These are phyloP conservation scores for Bellardia bayeri DNA, from an alignment of 2,888 invertebrate genomes.

Conservation along the genomic window DNA sequence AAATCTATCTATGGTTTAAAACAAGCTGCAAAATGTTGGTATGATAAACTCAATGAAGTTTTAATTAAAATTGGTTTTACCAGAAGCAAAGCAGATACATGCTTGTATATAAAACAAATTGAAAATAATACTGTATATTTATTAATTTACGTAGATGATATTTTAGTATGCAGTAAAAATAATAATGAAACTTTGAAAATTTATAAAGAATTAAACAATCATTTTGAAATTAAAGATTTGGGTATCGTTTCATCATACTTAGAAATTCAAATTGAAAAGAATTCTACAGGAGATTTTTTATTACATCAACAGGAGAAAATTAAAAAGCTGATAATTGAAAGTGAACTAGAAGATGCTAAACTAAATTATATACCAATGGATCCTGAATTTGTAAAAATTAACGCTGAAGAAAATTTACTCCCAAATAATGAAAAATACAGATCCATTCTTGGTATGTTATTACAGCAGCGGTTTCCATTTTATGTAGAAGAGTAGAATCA, in stretches of 20 bases:
- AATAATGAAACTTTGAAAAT: not conserved
- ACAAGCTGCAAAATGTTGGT: constrained; percentile 40
- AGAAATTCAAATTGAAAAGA: no score
- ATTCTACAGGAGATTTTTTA: no score
- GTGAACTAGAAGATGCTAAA: constrained; percentile 32
- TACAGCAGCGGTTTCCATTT: constrained; percentile 20
- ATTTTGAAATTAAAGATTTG: constrained; percentile 36
- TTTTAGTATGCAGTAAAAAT: constrained; percentile 21
- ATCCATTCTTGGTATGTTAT: constrained; percentile 15
- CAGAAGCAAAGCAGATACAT: constrained; percentile 24
- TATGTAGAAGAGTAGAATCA: not conserved
- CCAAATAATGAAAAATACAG: constrained; percentile 9
- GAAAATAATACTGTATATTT: not conserved
- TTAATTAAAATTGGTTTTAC: constrained; percentile 29
- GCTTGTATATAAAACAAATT: constrained; percentile 24
- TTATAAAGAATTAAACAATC: not conserved
- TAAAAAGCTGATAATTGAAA: not conserved
- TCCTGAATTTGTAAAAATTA: constrained; percentile 27
- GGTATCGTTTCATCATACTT: constrained; percentile 26
- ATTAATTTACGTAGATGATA: constrained; percentile 34
- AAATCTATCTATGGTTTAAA: constrained; percentile 38
- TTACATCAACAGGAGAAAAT: constrained; percentile 34
- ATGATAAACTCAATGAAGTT: constrained; percentile 22
- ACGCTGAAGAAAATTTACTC: constrained; percentile 6
- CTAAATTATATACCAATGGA: constrained; percentile 41